Evolutionary conservation across 2,113 vertebrate genomes (phyloP).

Genomic region (Noturus placidus): DNA sequence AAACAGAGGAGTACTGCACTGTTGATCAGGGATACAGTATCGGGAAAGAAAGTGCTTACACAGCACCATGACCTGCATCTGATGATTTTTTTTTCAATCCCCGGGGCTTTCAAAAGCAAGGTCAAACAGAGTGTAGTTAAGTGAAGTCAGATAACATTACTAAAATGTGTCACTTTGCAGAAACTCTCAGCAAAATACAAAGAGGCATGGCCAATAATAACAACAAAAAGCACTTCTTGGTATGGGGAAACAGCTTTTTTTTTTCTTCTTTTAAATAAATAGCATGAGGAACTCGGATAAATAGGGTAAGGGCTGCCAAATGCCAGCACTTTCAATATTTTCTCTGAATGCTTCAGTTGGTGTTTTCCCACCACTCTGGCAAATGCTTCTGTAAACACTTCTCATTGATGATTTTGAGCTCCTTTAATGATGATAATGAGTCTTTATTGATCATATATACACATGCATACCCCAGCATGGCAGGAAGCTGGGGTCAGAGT

Average conservation of each 20-base stretch:
- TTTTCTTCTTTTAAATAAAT: neutral
- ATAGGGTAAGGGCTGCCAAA: neutral
- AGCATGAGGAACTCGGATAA: neutral
- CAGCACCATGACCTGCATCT: neutral
- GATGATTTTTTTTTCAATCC: neutral
- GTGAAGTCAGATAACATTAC: neutral
- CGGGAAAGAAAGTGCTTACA: neutral
- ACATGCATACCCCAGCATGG: too few relatives aligned
- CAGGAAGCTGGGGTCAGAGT: too few relatives aligned
- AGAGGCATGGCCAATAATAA: neutral
- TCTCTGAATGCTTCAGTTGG: neutral
- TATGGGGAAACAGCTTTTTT: neutral
- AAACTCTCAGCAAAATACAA: neutral
- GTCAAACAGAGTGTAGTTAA: neutral
- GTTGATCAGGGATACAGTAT: neutral
- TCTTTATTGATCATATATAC: too few relatives aligned
- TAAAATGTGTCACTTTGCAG: neutral
- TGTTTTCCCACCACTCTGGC: too few relatives aligned
- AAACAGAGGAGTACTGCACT: neutral
- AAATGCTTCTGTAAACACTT: neutral
- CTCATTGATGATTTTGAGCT: neutral
- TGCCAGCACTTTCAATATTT: slow-evolving; percentile 8
- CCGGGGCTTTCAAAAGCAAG: neutral
- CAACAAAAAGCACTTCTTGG: neutral
- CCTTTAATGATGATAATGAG: too few relatives aligned